phyloP scores from a whole-genome alignment of 1,140 invertebrate genomes.

The Cecropterus lyciades region DNA sequence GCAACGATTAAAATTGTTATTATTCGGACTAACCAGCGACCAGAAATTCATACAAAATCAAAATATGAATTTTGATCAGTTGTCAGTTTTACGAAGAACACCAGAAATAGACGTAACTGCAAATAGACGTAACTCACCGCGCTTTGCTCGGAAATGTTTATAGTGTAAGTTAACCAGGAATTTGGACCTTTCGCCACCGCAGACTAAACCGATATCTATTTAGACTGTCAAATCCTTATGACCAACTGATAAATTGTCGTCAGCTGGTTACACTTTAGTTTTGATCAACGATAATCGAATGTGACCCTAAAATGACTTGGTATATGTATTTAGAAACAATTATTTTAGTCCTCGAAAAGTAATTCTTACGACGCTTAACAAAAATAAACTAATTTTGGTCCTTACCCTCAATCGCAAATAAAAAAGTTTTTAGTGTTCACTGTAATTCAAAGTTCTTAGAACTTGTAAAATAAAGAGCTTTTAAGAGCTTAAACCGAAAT shows the following conservation, averaged over 20 bases:
- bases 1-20: no score
- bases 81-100: no score
- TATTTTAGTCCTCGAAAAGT: background rate
- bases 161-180: constrained; percentile 19
- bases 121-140: no score
- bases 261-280: constrained; percentile 27
- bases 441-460: background rate
- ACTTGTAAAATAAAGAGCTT: constrained; percentile 3
- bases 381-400: background rate
- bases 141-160: constrained; percentile 15
- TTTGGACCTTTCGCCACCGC: constrained; percentile 20
- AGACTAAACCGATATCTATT: constrained; percentile 17
- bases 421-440: constrained; percentile 3
- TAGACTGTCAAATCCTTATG: constrained; percentile 28
- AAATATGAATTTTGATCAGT: no score
- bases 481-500: constrained; percentile 4
- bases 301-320: constrained; percentile 7
- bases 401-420: background rate
- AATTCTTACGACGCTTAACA: background rate
- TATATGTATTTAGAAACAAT: background rate
- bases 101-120: background rate
- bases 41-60: no score
- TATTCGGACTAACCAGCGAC: no score
- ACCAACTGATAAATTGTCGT: constrained; percentile 28
- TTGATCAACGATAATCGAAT: constrained; percentile 27